Base-by-base conservation (phyloP, 2,113 vertebrate genomes). In the Psittacula cyanocephala region DNA sequence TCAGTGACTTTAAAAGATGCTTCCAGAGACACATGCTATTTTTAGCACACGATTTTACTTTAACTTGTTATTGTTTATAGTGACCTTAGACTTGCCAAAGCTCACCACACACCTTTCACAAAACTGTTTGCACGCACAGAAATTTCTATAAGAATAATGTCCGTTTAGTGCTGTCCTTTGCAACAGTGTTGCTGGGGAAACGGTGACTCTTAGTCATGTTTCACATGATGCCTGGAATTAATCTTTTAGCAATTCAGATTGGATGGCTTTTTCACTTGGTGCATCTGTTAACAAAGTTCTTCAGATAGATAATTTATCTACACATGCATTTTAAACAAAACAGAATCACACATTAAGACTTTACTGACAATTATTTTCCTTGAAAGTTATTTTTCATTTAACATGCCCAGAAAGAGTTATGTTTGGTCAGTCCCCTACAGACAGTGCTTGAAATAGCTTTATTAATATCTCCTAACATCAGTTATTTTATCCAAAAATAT, bases 181-280 rank as follows among this genome's bases (percentile, higher is more conserved):
- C 29, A 60, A 75, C 75, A 75, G 60, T 80, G 93, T 96, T 94
- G 77, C 95, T 95, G 90, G 77, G 93, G 91, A 95, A 96, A 95
- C 81, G 49, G 88, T 81, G 72, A 87, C 71, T 95, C 65, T 96
- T 86, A 95, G 83, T 96, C 95, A 91, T 92, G 72, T 93, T 96
- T 96, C 92, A 95, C 77, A 93, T 94, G 86, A 95, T 91, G 80
- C 46, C 41, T 86, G 50, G 86, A 94, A 96, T 85, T 92, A 92
- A 80, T 91, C 88, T 89, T 17, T 71, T 93, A 68, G 37, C 62
- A 87, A 75, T 91, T 88, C 49, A 22, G 46, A 59, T 49, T 81
- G 60, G 47, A 55, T 88, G 44, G 47, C 31, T 94, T 41, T 86
- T 90, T 91, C 86, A 76, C 25, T 72, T 81, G 29, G 25, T 76